Percentiles rank a stretch among this genome's conserved stretches.
Conservation (phyloP, 2,888 invertebrate genomes). For the Scrobipalpa atriplicella region DNA sequence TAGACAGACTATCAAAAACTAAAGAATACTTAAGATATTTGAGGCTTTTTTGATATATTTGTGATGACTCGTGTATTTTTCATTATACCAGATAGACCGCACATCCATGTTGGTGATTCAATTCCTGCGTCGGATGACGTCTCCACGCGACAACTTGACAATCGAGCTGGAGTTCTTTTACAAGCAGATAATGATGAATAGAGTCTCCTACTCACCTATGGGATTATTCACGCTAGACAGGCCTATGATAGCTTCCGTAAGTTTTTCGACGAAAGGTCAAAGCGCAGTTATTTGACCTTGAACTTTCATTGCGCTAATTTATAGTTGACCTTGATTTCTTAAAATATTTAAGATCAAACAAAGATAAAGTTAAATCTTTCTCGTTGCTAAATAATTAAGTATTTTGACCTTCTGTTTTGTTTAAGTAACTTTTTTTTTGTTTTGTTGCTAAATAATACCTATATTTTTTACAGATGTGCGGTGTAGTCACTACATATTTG, state of each 20-base stretch:
- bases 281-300: too few relatives aligned
- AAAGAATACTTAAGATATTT: too few relatives aligned
- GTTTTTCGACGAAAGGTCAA: neutral
- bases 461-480: slow-evolving; percentile 24
- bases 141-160: neutral
- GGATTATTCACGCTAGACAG: slow-evolving; percentile 24
- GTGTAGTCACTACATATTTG: slow-evolving; percentile 22
- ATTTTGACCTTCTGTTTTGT: too few relatives aligned
- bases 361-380: too few relatives aligned
- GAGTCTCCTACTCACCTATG: slow-evolving; percentile 27
- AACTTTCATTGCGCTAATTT: too few relatives aligned
- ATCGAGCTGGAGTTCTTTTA: slow-evolving; percentile 27
- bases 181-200: slow-evolving; percentile 27
- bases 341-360: neutral
- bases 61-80: neutral
- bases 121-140: slow-evolving; percentile 22
- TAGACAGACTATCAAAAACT: too few relatives aligned
- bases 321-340: neutral
- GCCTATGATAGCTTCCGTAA: slow-evolving; percentile 30
- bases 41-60: neutral
- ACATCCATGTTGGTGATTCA: slow-evolving; percentile 22
- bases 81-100: neutral
- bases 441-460: too few relatives aligned
- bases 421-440: too few relatives aligned
- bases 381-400: too few relatives aligned